Conservation (phyloP, 2,888 invertebrate genomes). For the Conistra vaccinii region DNA sequence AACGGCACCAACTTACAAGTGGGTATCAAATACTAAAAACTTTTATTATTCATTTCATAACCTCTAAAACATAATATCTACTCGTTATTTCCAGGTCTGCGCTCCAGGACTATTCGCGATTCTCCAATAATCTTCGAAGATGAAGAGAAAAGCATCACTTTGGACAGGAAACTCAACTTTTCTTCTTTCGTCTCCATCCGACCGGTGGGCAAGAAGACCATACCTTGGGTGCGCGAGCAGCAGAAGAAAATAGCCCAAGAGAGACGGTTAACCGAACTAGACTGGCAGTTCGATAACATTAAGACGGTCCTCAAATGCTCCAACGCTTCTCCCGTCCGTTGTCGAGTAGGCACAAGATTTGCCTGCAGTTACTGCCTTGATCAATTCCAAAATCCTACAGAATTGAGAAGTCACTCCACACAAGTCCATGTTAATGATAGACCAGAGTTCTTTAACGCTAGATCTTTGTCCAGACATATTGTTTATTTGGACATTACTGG, state of each 20-base stretch:
- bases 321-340: constrained; percentile 81
- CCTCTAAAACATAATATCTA: constrained; percentile 39
- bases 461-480: constrained; percentile 75
- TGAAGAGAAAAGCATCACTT: constrained; percentile 56
- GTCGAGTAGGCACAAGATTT: constrained; percentile 74
- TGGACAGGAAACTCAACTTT: constrained; percentile 74
- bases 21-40: constrained; percentile 17
- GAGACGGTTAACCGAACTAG: constrained; percentile 74
- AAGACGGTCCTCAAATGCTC: constrained; percentile 75
- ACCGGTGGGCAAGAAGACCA: constrained; percentile 64
- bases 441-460: constrained; percentile 75
- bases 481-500: constrained; percentile 81
- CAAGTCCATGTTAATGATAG: constrained; percentile 70
- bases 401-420: constrained; percentile 77
- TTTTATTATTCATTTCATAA: not conserved
- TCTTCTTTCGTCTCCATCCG: constrained; percentile 75
- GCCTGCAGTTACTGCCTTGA: constrained; percentile 81
- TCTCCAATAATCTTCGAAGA: constrained; percentile 51
- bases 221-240: constrained; percentile 61
- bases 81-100: constrained; percentile 66
- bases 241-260: constrained; percentile 61
- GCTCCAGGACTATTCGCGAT: constrained; percentile 48
- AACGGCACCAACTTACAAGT: constrained; percentile 11
- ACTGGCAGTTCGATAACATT: constrained; percentile 82
- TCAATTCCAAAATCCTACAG: constrained; percentile 75